Percentiles rank a stretch among this genome's conserved stretches.
phyloP scores from a whole-genome alignment of 2,797 vertebrate genomes.

The Siniperca undulata region DNA sequence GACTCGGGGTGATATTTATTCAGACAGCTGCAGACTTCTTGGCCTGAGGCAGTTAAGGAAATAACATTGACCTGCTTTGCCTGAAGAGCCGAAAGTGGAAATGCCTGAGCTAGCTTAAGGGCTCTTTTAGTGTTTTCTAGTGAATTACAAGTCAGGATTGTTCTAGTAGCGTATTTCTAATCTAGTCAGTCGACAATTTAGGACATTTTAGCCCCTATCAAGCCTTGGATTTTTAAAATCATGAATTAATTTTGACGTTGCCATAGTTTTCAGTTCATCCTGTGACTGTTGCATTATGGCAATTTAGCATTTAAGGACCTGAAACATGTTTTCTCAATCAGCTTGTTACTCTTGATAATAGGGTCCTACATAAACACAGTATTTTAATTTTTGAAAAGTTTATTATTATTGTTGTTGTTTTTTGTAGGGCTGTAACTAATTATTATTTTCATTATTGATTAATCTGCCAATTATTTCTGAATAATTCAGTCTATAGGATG shows the following conservation, averaged over 20 bases:
- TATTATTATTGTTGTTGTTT: not conserved
- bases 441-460: not conserved
- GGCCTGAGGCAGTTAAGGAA: conserved; percentile 31
- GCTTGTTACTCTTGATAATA: not conserved
- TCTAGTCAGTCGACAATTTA: not conserved
- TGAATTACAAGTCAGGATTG: not conserved
- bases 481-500: not conserved
- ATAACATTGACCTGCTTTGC: conserved; percentile 43
- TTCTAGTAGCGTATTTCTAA: not conserved
- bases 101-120: conserved; percentile 15
- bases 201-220: not conserved
- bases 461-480: not conserved
- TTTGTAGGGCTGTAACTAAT: not conserved
- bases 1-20: conserved; percentile 46
- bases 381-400: not conserved
- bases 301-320: not conserved
- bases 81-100: conserved; percentile 29
- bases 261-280: not conserved
- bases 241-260: not conserved
- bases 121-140: conserved; percentile 19
- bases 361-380: not conserved
- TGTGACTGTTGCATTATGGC: not conserved
- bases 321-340: not conserved
- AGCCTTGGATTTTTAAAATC: not conserved
- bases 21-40: conserved; percentile 43